These are phyloP conservation scores for Steinernema khuongi DNA, from an alignment of 1,140 invertebrate species.

Conservation along the genomic window DNA sequence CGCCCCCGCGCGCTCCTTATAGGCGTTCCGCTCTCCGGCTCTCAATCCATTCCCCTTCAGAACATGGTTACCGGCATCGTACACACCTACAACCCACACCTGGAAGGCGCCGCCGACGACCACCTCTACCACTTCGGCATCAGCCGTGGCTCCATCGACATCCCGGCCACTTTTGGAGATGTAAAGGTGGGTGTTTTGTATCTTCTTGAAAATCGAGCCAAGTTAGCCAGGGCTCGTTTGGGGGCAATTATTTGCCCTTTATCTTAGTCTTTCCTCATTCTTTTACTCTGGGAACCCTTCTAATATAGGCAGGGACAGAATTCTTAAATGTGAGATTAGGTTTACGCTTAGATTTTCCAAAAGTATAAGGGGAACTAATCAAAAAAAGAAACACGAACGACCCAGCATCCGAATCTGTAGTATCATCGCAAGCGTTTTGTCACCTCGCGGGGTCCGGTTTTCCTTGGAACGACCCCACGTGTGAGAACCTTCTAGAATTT, in stretches of 20 bases:
- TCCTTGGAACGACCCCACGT: too few species aligned
- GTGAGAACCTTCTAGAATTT: too few species aligned
- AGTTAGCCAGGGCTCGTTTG: neutral
- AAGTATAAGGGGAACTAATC: too few species aligned
- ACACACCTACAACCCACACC: slow-evolving; percentile 28
- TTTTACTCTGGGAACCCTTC: neutral
- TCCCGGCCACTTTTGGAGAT: slow-evolving; percentile 91
- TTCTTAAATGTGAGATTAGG: neutral
- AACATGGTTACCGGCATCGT: neutral
- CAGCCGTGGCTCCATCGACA: slow-evolving; percentile 80
- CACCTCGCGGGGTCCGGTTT: too few species aligned
- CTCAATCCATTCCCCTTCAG: neutral
- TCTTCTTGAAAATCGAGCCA: slow-evolving; percentile 12
- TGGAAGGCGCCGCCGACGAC: slow-evolving; percentile 62
- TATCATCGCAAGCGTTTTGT: too few species aligned
- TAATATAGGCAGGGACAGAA: neutral
- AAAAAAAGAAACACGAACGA: too few species aligned
- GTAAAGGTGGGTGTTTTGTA: slow-evolving; percentile 71
- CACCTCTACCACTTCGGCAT: slow-evolving; percentile 88
- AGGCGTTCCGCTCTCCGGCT: neutral
- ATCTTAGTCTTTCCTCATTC: neutral
- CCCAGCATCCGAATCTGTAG: too few species aligned
- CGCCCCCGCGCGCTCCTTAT: neutral
- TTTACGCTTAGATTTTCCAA: neutral
- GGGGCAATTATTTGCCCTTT: neutral